These are phyloP conservation scores for Oxyscelio sp. DNA, from an alignment of 2,888 invertebrate genomes.

Conservation along the genomic window DNA sequence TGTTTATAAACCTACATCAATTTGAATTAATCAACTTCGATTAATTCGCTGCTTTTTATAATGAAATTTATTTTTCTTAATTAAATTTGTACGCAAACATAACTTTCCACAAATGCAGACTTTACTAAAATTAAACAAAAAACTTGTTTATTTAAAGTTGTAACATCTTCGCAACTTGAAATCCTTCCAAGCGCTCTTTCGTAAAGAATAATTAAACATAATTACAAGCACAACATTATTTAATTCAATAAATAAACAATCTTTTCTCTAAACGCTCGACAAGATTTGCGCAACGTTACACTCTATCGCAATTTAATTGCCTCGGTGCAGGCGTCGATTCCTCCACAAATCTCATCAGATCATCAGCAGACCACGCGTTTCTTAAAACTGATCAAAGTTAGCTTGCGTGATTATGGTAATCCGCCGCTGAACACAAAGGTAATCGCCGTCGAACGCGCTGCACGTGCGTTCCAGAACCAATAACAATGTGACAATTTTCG, in stretches of 20 bases:
- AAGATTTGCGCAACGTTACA: constrained; percentile 36
- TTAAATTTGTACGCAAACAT: no score
- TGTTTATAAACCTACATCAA: no score
- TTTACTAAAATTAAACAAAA: no score
- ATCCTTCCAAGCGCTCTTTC: no score
- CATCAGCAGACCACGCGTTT: constrained; percentile 6
- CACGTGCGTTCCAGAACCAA: constrained; percentile 45
- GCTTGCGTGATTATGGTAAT: constrained; percentile 39
- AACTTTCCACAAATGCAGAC: no score
- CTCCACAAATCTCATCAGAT: constrained; percentile 23
- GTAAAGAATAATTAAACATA: no score
- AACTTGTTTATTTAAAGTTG: no score
- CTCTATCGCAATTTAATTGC: constrained; percentile 36
- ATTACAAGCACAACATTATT: no score
- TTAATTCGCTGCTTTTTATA: no score
- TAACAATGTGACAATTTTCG: constrained; percentile 64
- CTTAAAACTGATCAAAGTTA: constrained; percentile 30
- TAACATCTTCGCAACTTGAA: no score
- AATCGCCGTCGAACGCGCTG: neutral
- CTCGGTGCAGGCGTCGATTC: neutral
- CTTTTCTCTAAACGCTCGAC: neutral
- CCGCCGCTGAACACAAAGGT: constrained; percentile 27
- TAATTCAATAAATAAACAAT: constrained; percentile 5
- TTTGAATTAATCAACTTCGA: no score
- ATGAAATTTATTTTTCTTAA: no score